Conservation (phyloP, 2,888 invertebrate genomes). For the Rosalia funebris region DNA sequence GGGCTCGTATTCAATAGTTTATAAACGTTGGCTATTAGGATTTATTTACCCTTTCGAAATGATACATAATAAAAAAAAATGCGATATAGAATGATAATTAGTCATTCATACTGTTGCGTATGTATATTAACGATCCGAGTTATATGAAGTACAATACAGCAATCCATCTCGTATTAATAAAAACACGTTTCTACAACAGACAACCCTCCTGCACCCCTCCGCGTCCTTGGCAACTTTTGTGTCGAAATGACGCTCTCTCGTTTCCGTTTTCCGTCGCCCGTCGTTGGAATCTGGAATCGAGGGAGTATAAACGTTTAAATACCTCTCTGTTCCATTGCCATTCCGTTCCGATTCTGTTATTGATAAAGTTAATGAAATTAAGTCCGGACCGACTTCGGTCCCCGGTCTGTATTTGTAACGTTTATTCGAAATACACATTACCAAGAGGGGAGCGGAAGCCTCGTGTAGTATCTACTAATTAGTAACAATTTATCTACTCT, state of each 20-base stretch:
- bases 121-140: too few species aligned
- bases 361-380: conserved; percentile 58
- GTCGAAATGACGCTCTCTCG: conserved; percentile 18
- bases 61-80: too few species aligned
- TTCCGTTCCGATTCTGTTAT: conserved; percentile 48
- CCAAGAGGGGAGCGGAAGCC: conserved; percentile 9
- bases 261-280: conserved; percentile 31
- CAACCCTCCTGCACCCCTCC: neutral
- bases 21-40: too few species aligned
- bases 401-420: conserved; percentile 17
- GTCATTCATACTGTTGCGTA: too few species aligned
- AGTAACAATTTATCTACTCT: conserved; percentile 43
- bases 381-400: conserved; percentile 42
- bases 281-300: conserved; percentile 33
- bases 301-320: conserved; percentile 47
- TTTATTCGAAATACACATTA: conserved; percentile 15
- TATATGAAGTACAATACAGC: too few species aligned
- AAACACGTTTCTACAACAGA: too few species aligned
- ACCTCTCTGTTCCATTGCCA: conserved; percentile 46
- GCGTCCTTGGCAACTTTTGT: conserved; percentile 8
- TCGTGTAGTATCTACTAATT: conserved; percentile 40
- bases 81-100: too few species aligned
- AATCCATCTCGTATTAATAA: too few species aligned
- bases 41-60: too few species aligned
- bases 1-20: too few species aligned